Conservation (phyloP, 2,888 invertebrate genomes). For the Metalampra italica region DNA sequence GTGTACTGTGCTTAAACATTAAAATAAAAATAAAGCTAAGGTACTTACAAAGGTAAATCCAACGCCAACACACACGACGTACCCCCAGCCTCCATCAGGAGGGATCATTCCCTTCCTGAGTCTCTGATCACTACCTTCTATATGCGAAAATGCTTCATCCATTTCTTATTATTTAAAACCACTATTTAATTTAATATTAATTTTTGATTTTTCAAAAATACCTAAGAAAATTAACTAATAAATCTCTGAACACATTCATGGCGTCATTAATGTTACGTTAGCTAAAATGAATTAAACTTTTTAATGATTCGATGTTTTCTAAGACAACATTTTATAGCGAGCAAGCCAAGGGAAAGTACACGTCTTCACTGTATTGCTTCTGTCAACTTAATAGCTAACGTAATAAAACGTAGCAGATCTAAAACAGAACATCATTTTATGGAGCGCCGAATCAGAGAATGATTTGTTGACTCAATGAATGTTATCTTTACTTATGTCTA, state of each 20-base stretch:
- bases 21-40: too few relatives aligned
- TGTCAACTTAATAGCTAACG: conserved; percentile 32
- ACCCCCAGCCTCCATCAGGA: conserved; percentile 91
- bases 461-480: too few relatives aligned
- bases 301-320: too few relatives aligned
- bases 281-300: too few relatives aligned
- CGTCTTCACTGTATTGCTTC: conserved; percentile 33
- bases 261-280: too few relatives aligned
- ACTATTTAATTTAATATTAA: background rate
- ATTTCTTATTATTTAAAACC: conserved; percentile 29
- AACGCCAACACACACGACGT: conserved; percentile 85
- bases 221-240: too few relatives aligned
- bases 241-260: too few relatives aligned
- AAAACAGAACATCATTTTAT: background rate
- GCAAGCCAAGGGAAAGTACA: conserved; percentile 1
- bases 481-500: too few relatives aligned
- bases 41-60: conserved; percentile 85
- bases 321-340: too few relatives aligned
- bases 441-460: background rate
- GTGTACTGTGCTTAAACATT: too few relatives aligned
- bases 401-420: conserved; percentile 8
- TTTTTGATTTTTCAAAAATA: too few relatives aligned
- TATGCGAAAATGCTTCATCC: conserved; percentile 72
- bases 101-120: conserved; percentile 50
- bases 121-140: conserved; percentile 31